Conservation (phyloP, 92 coral and sea anemone genomes). For the Nematostella vectensis region DNA sequence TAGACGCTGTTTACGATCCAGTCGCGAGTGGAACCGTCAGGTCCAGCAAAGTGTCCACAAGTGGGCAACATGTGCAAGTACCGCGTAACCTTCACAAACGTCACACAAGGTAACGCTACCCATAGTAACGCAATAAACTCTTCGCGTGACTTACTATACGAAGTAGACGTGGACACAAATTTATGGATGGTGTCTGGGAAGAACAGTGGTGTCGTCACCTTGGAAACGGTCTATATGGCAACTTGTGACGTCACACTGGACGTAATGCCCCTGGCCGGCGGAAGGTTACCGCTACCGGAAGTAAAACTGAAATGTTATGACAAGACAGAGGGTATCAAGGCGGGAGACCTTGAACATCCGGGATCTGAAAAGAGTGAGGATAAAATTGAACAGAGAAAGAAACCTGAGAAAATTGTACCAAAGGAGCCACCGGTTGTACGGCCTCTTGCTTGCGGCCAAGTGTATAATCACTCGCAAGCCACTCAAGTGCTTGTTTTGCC, state of each 20-base stretch:
- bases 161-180: constrained; percentile 69
- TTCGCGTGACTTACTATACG: constrained; percentile 47
- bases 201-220: constrained; percentile 64
- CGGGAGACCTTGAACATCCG: constrained; percentile 10
- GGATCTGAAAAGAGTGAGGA: constrained; percentile 5
- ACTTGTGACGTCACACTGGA: constrained; percentile 55
- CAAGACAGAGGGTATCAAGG: constrained; percentile 20
- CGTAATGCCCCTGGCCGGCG: constrained; percentile 77
- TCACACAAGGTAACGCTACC: neutral
- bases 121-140: constrained; percentile 1
- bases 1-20: constrained; percentile 75
- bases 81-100: constrained; percentile 47
- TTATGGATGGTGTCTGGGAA: constrained; percentile 71
- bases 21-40: constrained; percentile 53
- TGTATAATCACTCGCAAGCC: constrained; percentile 65
- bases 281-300: constrained; percentile 58
- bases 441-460: constrained; percentile 71
- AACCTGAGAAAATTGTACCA: constrained; percentile 5
- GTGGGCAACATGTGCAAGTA: constrained; percentile 55
- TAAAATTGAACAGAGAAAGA: neutral
- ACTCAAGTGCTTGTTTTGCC: constrained; percentile 77
- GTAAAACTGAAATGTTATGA: constrained; percentile 62
- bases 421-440: constrained; percentile 45
- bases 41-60: constrained; percentile 26
- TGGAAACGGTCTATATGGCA: constrained; percentile 72